Evolutionary conservation across 2,888 invertebrate genomes (phyloP).

Genomic region (Ptilodon capucinus): DNA sequence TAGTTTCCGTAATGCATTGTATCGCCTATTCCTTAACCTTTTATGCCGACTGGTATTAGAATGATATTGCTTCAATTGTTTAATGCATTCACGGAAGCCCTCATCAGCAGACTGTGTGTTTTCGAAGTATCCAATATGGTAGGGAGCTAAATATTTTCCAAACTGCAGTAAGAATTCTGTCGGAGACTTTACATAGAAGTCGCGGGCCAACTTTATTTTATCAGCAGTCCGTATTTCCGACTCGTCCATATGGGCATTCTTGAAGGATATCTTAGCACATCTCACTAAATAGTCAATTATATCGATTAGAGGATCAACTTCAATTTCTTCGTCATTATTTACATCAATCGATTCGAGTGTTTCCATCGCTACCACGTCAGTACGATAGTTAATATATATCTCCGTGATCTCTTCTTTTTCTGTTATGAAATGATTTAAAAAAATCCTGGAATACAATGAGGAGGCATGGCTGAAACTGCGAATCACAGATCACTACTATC

Average conservation of each 20-base stretch:
- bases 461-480: too few species aligned
- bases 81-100: conserved; percentile 85
- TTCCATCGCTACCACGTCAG: conserved; percentile 5
- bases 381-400: too few species aligned
- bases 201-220: conserved; percentile 86
- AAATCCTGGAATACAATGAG: too few species aligned
- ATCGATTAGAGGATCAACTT: conserved; percentile 70
- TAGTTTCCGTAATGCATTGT: conserved; percentile 89
- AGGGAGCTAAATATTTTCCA: conserved; percentile 85
- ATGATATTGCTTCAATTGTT: conserved; percentile 82
- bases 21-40: conserved; percentile 90
- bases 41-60: conserved; percentile 75
- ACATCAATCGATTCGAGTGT: background rate
- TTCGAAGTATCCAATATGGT: conserved; percentile 88
- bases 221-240: conserved; percentile 87
- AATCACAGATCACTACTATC: too few species aligned
- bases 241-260: conserved; percentile 92
- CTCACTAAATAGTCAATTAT: conserved; percentile 85
- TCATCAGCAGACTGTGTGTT: conserved; percentile 57
- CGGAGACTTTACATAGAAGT: conserved; percentile 85
- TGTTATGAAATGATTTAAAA: too few species aligned
- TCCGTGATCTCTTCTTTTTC: too few species aligned
- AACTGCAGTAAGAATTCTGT: conserved; percentile 89
- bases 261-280: conserved; percentile 86
- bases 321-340: conserved; percentile 31